Evolutionary conservation across 2,113 vertebrate species (phyloP).

Genomic region (Paramormyrops kingsleyae): DNA sequence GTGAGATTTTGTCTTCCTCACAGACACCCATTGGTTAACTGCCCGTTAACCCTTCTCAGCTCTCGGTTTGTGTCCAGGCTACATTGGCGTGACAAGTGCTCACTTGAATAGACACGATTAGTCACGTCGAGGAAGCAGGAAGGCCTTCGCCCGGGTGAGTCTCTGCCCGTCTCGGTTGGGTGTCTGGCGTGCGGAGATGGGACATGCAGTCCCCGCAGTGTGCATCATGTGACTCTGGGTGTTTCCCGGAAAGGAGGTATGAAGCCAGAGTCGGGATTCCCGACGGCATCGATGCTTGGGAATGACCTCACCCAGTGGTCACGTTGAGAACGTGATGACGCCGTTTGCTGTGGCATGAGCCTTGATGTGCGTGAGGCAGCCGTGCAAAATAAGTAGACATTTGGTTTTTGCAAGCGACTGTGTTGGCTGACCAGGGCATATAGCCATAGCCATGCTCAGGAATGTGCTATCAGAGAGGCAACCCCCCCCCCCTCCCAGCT

Average conservation of each 20-base stretch:
- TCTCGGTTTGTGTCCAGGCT: not conserved
- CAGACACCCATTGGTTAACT: not conserved
- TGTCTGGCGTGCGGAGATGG: not conserved
- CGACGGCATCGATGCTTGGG: not conserved
- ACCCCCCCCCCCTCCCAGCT: not conserved
- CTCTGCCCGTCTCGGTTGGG: not conserved
- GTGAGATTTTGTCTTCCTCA: not conserved
- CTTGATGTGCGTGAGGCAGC: not conserved
- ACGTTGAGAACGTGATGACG: not conserved
- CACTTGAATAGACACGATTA: not conserved
- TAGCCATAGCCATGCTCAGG: not conserved
- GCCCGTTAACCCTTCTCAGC: not conserved
- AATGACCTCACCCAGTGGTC: not conserved
- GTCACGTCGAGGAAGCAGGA: not conserved
- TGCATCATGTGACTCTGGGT: not conserved
- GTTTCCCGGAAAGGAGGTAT: not conserved
- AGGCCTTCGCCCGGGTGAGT: not conserved
- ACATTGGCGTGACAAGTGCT: not conserved
- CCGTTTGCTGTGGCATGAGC: not conserved
- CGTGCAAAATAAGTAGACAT: not conserved
- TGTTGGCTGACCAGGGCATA: not conserved
- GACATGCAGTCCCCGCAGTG: not conserved
- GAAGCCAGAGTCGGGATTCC: not conserved
- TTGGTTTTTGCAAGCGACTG: not conserved
- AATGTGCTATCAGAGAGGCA: slow-evolving; percentile 3